Evolutionary conservation across 2,113 vertebrate genomes (phyloP).

Genomic region (Pithys albifrons): DNA sequence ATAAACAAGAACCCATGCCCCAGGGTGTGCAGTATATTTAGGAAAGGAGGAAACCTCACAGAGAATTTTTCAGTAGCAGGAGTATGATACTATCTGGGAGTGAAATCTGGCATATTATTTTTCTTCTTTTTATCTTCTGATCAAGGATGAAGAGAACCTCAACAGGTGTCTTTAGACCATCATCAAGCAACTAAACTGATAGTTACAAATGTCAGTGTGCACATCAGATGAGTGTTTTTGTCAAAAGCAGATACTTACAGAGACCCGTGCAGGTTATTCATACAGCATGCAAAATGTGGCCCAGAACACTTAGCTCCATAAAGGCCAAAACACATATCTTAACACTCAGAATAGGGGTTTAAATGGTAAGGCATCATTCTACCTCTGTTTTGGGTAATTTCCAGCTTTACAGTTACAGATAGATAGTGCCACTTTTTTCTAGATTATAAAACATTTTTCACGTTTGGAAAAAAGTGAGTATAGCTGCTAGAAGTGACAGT

Average conservation of each 20-base stretch:
- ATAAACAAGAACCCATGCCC: not conserved
- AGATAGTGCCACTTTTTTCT: not conserved
- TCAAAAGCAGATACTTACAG: not conserved
- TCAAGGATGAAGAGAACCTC: not conserved
- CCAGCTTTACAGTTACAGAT: not conserved
- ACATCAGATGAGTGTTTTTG: not conserved
- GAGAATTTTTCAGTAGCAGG: not conserved
- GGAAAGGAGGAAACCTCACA: not conserved
- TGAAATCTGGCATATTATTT: not conserved
- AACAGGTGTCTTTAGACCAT: not conserved
- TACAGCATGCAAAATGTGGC: not conserved
- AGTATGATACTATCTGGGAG: not conserved
- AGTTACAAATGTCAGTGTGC: not conserved
- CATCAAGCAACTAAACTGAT: not conserved
- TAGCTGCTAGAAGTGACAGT: constrained; percentile 34
- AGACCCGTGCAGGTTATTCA: not conserved
- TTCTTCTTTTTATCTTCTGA: not conserved
- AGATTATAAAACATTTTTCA: constrained; percentile 27
- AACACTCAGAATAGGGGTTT: not conserved
- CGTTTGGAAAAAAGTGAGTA: not conserved
- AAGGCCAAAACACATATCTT: not conserved
- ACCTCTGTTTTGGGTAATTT: not conserved
- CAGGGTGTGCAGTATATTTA: not conserved
- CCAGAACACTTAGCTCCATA: not conserved
- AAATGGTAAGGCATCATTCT: not conserved